Percentiles rank a stretch among this genome's conserved stretches.
These are phyloP conservation scores for Laterallus jamaicensis DNA, from an alignment of 2,113 vertebrate genomes.

Conservation along the genomic window DNA sequence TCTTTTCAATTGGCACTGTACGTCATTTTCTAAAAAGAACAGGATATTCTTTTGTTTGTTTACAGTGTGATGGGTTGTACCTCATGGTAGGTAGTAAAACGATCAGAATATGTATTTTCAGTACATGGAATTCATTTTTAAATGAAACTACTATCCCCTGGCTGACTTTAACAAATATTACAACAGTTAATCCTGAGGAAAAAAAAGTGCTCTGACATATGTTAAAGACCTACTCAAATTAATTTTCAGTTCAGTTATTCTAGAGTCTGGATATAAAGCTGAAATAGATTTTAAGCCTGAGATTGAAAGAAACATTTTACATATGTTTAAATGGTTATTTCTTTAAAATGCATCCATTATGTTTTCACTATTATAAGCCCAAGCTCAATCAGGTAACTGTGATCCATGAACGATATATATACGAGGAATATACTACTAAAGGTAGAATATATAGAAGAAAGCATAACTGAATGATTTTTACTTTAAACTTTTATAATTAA, in stretches of 20 bases:
- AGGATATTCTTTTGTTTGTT: neutral
- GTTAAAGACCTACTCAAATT: neutral
- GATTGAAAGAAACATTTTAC: neutral
- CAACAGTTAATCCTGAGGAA: neutral
- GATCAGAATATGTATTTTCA: neutral
- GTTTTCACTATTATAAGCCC: neutral
- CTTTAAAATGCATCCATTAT: neutral
- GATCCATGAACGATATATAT: neutral
- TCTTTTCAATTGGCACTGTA: fast-evolving
- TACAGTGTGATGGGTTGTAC: neutral
- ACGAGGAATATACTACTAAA: neutral
- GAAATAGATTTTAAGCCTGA: neutral
- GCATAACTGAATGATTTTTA: neutral
- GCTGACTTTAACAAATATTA: neutral
- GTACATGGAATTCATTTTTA: neutral
- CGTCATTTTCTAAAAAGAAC: neutral
- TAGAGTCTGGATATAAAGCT: neutral
- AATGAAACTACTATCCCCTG: neutral
- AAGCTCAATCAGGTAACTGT: neutral
- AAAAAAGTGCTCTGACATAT: neutral
- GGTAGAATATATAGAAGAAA: neutral
- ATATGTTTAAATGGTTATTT: neutral
- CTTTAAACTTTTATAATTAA: neutral
- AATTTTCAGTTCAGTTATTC: neutral
- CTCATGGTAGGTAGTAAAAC: neutral